Percentiles rank a stretch among this genome's conserved stretches.
Conservation (phyloP, 2,888 invertebrate species). For the Notodromas monacha region DNA sequence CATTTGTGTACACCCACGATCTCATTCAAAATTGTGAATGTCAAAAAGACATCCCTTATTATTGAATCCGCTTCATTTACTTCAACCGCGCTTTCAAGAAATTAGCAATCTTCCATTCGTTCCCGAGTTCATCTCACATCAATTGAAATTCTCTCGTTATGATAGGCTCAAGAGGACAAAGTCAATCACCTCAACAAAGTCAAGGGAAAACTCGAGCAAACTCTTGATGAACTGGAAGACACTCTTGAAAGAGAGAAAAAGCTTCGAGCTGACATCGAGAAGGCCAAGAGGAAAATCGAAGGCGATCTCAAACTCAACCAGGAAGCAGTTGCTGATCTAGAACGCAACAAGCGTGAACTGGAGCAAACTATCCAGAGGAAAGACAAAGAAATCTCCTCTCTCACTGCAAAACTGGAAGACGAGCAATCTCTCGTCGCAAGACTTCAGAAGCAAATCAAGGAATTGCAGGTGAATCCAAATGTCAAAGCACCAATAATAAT, state of each 20-base stretch:
- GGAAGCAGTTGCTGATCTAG: conserved; percentile 84
- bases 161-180: conserved; percentile 79
- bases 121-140: too few species aligned
- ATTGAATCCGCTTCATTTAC: too few species aligned
- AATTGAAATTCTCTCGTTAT: too few species aligned
- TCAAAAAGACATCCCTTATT: too few species aligned
- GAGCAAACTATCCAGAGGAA: conserved; percentile 93
- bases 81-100: too few species aligned
- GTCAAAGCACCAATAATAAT: too few species aligned
- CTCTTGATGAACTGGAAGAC: conserved; percentile 91
- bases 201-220: conserved; percentile 92
- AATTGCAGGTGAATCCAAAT: conserved; percentile 49
- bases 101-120: too few species aligned
- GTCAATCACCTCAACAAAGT: conserved; percentile 98
- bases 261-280: conserved; percentile 79
- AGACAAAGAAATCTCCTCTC: conserved; percentile 86
- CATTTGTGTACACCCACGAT: too few species aligned
- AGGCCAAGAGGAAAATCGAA: conserved; percentile 92
- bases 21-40: too few species aligned
- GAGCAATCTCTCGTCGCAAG: conserved; percentile 91
- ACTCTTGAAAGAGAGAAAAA: conserved; percentile 98
- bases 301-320: conserved; percentile 94
- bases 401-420: conserved; percentile 89
- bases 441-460: conserved; percentile 96
- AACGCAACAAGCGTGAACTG: conserved; percentile 88